Evolutionary conservation across 2,888 invertebrate genomes (phyloP).

Genomic region (Erpobdella octoculata): DNA sequence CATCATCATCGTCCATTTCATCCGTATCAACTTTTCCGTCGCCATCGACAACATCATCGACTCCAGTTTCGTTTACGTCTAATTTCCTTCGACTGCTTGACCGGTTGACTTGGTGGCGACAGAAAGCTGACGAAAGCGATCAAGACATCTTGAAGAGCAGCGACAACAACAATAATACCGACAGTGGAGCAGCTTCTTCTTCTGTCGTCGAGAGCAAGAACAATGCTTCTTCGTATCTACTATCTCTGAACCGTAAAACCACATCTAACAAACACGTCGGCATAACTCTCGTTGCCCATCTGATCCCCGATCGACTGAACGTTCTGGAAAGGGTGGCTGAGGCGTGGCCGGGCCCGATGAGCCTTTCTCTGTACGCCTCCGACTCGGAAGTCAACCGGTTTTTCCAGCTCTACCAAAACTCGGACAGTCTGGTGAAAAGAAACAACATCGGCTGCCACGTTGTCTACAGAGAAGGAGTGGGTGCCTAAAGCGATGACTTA

Average conservation of each 20-base stretch:
- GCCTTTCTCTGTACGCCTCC: conserved; percentile 75
- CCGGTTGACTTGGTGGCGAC: conserved; percentile 2
- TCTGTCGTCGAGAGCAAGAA: too few species aligned
- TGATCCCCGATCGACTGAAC: conserved; percentile 49
- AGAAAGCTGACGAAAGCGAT: not conserved
- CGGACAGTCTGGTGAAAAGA: conserved; percentile 65
- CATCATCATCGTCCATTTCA: not conserved
- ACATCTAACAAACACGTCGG: conserved; percentile 57
- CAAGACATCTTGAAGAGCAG: too few species aligned
- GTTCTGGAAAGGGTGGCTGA: conserved; percentile 73
- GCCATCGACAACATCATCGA: not conserved
- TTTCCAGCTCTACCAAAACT: conserved; percentile 67
- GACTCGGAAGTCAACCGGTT: conserved; percentile 78
- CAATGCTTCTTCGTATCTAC: too few species aligned
- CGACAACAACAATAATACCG: too few species aligned
- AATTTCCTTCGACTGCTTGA: too few species aligned
- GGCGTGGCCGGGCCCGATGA: conserved; percentile 81
- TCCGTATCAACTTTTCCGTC: not conserved
- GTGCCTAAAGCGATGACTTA: too few species aligned
- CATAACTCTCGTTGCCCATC: conserved; percentile 75
- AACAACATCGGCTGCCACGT: conserved; percentile 81
- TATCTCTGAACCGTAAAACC: too few species aligned
- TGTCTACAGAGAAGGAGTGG: conserved; percentile 79
- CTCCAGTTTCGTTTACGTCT: too few species aligned
- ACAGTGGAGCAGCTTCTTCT: too few species aligned